Evolutionary conservation across 2,888 invertebrate species (phyloP).

Genomic region (Bombyx huttoni): DNA sequence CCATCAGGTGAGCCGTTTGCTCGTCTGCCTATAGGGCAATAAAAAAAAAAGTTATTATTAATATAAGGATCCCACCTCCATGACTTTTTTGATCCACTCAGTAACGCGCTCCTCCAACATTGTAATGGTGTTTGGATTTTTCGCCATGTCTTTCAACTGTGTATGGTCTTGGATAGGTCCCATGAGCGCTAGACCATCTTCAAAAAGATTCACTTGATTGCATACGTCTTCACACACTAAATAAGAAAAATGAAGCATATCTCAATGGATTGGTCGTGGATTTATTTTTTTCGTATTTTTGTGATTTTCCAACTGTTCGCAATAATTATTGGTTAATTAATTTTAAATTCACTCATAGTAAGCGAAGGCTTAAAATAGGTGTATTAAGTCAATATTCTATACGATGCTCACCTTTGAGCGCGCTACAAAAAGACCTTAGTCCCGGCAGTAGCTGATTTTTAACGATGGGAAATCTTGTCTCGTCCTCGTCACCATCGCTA

Average conservation of each 20-base stretch:
- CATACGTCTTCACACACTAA: conserved; percentile 88
- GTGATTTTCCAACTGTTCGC: too few relatives aligned
- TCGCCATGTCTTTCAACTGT: conserved; percentile 79
- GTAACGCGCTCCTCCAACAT: conserved; percentile 81
- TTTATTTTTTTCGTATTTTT: too few relatives aligned
- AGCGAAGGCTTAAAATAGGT: too few relatives aligned
- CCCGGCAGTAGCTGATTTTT: conserved; percentile 88
- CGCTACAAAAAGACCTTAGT: conserved; percentile 88
- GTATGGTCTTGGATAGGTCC: conserved; percentile 72
- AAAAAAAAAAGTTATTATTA: too few relatives aligned
- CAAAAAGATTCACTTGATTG: conserved; percentile 82
- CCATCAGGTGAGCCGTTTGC: too few relatives aligned
- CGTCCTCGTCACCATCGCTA: conserved; percentile 85
- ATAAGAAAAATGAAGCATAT: neutral
- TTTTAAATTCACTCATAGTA: too few relatives aligned
- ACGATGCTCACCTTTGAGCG: conserved; percentile 77
- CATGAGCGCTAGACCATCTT: conserved; percentile 78
- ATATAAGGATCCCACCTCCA: conserved; percentile 65
- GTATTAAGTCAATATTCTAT: neutral
- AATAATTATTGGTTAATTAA: too few relatives aligned
- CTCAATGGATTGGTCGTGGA: too few relatives aligned
- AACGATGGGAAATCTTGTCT: conserved; percentile 83
- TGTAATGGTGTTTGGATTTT: conserved; percentile 75
- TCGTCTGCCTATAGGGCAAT: too few relatives aligned
- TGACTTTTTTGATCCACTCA: conserved; percentile 84